phyloP scores from a whole-genome alignment of 2,113 vertebrate species.

The Scophthalmus maximus region DNA sequence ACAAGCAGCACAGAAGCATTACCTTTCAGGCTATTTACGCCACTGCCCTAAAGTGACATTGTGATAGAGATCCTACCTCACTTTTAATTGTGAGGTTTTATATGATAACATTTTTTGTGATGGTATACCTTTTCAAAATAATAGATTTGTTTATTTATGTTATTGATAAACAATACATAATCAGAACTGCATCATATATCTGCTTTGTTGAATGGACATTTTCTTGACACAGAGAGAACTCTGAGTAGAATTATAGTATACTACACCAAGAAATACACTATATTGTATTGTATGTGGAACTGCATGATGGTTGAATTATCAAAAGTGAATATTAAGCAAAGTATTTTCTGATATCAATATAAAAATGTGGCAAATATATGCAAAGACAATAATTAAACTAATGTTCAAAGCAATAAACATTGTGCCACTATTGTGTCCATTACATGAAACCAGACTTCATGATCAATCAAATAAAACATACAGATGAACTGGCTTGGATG shows the following conservation, averaged over 20 bases:
- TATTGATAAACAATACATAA: neutral
- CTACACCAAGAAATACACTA: neutral
- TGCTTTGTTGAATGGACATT: neutral
- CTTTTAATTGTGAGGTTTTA: neutral
- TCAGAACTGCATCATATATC: neutral
- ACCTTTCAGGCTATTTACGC: slow-evolving; percentile 79
- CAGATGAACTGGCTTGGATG: too few species aligned
- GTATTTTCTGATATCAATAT: too few species aligned
- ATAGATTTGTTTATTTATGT: neutral
- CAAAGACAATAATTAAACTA: neutral
- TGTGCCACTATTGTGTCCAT: too few species aligned
- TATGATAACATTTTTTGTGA: neutral
- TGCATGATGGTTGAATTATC: too few species aligned
- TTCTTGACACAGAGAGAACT: too few species aligned
- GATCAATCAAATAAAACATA: too few species aligned
- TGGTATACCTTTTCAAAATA: neutral
- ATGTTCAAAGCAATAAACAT: neutral
- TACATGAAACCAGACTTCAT: neutral
- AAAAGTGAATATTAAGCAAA: too few species aligned
- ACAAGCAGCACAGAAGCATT: slow-evolving; percentile 39
- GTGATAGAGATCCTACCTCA: neutral
- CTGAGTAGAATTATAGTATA: too few species aligned
- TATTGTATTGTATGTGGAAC: too few species aligned
- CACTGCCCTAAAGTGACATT: slow-evolving; percentile 67
- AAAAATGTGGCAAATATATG: neutral